Percentiles rank a stretch among this genome's conserved stretches.
These are phyloP conservation scores for Dasypus novemcinctus DNA, from an alignment of 2,113 vertebrate species.

Conservation along the genomic window DNA sequence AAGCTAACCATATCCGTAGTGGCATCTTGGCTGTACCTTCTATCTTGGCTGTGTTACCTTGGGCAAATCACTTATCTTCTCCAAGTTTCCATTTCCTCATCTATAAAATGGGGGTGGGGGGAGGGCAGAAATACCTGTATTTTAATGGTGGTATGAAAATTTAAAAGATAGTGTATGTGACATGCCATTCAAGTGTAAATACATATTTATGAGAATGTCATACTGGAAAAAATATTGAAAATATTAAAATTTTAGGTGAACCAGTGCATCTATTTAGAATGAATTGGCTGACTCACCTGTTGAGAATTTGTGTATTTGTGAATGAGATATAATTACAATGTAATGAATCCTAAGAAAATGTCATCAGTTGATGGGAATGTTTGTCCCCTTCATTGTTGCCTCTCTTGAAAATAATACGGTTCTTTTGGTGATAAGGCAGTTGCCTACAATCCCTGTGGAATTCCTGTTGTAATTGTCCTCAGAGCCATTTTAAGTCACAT, in stretches of 20 bases:
- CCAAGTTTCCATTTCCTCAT: not conserved
- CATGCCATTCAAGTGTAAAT: conserved; percentile 25
- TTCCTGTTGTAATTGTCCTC: not conserved
- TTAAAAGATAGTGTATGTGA: conserved; percentile 22
- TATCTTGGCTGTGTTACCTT: not conserved
- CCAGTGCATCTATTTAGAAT: conserved; percentile 32
- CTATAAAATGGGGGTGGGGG: conserved; percentile 10
- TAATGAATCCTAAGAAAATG: not conserved
- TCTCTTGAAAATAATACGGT: not conserved
- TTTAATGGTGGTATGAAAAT: conserved; percentile 36
- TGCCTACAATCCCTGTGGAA: conserved; percentile 1
- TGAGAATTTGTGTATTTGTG: not conserved
- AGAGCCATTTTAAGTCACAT: not conserved
- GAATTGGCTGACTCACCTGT: conserved; percentile 4
- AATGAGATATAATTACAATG: not conserved
- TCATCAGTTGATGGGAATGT: not conserved
- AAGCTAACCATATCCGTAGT: not conserved
- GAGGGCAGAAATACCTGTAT: not conserved
- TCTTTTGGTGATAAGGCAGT: not conserved
- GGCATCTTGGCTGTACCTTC: not conserved
- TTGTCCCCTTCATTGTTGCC: not conserved
- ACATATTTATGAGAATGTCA: conserved; percentile 7
- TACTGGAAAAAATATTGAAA: conserved; percentile 21
- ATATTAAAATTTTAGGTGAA: conserved; percentile 27
- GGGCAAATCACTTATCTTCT: conserved; percentile 17